Percentiles rank a stretch among this genome's conserved stretches.
phyloP scores from a whole-genome alignment of 2,113 vertebrate genomes.

The Xiphophorus hellerii region DNA sequence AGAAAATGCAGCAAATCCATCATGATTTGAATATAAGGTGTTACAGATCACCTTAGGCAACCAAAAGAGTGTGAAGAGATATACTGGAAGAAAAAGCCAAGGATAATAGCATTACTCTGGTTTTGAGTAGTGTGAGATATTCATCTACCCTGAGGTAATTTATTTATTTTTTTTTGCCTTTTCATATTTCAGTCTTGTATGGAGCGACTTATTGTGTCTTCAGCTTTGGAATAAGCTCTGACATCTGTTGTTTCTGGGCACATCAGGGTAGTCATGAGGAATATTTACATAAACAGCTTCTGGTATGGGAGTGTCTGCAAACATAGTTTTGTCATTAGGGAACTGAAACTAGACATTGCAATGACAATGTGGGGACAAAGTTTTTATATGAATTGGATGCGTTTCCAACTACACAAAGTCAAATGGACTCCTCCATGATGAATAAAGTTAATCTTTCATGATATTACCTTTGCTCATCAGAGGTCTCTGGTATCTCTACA shows the following conservation, averaged over 20 bases:
- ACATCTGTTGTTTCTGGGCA: constrained; percentile 18
- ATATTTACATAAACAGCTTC: constrained; percentile 9
- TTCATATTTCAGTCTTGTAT: not conserved
- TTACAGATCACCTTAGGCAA: not conserved
- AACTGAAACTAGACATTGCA: not conserved
- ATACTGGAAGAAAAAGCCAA: not conserved
- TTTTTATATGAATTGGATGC: not conserved
- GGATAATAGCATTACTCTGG: not conserved
- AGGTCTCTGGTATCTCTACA: not conserved
- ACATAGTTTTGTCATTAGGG: constrained; percentile 8
- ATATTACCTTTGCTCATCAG: not conserved
- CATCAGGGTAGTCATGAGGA: constrained; percentile 27
- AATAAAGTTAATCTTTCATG: not conserved
- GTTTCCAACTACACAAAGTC: not conserved
- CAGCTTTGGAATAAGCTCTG: not conserved
- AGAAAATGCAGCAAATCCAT: not conserved
- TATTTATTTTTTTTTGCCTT: not conserved
- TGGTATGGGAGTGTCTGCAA: constrained; percentile 1
- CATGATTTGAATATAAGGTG: not conserved
- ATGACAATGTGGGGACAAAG: not conserved
- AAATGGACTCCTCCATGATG: not conserved
- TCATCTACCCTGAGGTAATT: not conserved
- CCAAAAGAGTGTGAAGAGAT: not conserved
- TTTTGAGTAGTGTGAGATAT: not conserved
- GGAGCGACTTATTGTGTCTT: not conserved